Base-by-base conservation (phyloP, 23 tunicate genomes). In the Halocynthia aurantium region DNA sequence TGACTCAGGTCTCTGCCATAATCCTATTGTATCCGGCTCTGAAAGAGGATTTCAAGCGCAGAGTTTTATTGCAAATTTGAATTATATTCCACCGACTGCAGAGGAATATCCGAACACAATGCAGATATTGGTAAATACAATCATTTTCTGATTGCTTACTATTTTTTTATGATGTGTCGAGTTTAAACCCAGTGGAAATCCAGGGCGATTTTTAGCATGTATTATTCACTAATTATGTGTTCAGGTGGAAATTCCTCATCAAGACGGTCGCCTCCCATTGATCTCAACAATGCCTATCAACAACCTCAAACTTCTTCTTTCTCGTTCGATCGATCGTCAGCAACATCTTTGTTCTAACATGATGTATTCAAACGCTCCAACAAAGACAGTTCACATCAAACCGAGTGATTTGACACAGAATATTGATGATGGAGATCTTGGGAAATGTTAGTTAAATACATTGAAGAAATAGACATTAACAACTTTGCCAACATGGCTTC, bases 341-440 rank as follows among this genome's bases (percentile, higher is more conserved):
- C 99, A 96, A 73, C 99, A 96, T 61, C 90, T 96, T 13, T 96
- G 99, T 70, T 86, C 94, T 8, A 96, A 96, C 83, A 71, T 96
- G 51, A 83, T 86, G 86, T 84, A 85, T 67, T 56, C 84, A 9
- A 79, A 72, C 1, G 60, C 73, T 15, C 40, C 61, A 19, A 5
- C 69, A 13, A 57, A 58, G 15, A 81, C 85, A 9, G 78, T 73
- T 44, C 67, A 74, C 57, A 53, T 74, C 21, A 74, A 74, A 20
- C 78, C 78, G 12, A 50, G 64, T 21, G 78, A 74, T 10, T 64
- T 74, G 0, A 64, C 19, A 8, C 9, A 13, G 8, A 54, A 53
- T 55, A 31, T 54, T 51, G n/a, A 74, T 12, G 78, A 55, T 19
- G 0, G 8, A 6, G 22, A 50, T 74, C 78, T 74, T 54, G 78